These are phyloP conservation scores for Syngnathus rostellatus DNA, from an alignment of 2,797 vertebrate species.

Conservation along the genomic window DNA sequence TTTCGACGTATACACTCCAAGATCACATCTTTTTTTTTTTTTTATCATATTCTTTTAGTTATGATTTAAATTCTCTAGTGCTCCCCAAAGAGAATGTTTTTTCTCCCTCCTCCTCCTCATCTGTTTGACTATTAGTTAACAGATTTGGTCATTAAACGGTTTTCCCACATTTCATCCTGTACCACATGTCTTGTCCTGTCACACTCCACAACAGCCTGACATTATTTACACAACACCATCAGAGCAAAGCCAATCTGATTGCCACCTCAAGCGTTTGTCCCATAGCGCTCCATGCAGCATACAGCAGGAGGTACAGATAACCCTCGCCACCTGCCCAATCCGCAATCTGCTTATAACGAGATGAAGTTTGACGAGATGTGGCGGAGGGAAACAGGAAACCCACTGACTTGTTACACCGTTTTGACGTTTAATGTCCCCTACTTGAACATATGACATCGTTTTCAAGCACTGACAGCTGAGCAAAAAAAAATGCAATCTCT, in stretches of 20 bases:
- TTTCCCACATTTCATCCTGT: background rate
- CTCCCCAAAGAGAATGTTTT: background rate
- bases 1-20: no score
- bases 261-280: constrained; percentile 49
- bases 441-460: constrained; percentile 51
- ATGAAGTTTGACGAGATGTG: constrained; percentile 55
- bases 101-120: no score
- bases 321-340: constrained; percentile 46
- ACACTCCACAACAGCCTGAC: constrained; percentile 40
- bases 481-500: constrained; percentile 56
- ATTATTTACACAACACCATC: constrained; percentile 42
- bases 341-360: constrained; percentile 60
- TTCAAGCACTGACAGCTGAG: constrained; percentile 42
- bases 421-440: constrained; percentile 50
- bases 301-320: constrained; percentile 52
- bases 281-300: constrained; percentile 30
- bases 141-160: background rate
- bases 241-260: constrained; percentile 54
- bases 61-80: no score
- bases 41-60: no score
- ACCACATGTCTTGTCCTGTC: constrained; percentile 13
- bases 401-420: constrained; percentile 60
- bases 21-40: no score
- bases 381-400: constrained; percentile 43
- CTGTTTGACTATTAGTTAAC: background rate